Evolutionary conservation across 2,113 vertebrate species (phyloP).

Genomic region (Corydoras sp.): DNA sequence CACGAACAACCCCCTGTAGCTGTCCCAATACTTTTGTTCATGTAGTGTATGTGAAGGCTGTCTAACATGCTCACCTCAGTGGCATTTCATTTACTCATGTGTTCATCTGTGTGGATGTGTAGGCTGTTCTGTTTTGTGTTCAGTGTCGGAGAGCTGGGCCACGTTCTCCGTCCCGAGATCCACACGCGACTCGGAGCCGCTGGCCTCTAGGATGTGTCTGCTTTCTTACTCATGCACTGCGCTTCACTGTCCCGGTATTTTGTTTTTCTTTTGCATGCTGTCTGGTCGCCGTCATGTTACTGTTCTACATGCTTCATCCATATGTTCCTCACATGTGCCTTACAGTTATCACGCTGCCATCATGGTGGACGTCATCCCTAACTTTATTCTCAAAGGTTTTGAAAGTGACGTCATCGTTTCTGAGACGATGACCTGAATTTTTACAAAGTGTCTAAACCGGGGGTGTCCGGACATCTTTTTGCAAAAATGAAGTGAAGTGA

Average conservation of each 20-base stretch:
- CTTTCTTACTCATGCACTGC: conserved; percentile 44
- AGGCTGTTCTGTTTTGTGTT: conserved; percentile 40
- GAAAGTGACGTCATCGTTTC: too few species aligned
- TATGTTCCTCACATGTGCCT: background rate
- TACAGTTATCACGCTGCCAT: conserved; percentile 7
- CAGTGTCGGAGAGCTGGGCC: conserved; percentile 28
- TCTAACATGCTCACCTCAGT: conserved; percentile 2
- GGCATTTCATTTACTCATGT: conserved; percentile 9
- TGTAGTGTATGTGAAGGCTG: background rate
- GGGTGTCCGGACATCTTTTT: too few species aligned
- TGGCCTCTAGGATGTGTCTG: conserved; percentile 40
- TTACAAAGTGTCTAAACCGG: too few species aligned
- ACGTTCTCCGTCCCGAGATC: conserved; percentile 18
- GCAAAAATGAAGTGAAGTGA: too few species aligned
- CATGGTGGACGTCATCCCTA: background rate
- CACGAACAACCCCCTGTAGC: too few species aligned
- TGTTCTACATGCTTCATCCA: background rate
- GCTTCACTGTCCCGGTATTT: conserved; percentile 45
- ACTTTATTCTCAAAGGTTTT: too few species aligned
- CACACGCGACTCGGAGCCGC: conserved; percentile 22
- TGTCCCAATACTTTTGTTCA: background rate
- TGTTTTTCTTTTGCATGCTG: conserved; percentile 38
- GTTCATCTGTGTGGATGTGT: conserved; percentile 25
- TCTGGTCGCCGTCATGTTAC: background rate
- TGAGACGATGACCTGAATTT: too few species aligned